These are phyloP conservation scores for Thinocorus orbignyianus DNA, from an alignment of 2,113 vertebrate species.

Conservation along the genomic window DNA sequence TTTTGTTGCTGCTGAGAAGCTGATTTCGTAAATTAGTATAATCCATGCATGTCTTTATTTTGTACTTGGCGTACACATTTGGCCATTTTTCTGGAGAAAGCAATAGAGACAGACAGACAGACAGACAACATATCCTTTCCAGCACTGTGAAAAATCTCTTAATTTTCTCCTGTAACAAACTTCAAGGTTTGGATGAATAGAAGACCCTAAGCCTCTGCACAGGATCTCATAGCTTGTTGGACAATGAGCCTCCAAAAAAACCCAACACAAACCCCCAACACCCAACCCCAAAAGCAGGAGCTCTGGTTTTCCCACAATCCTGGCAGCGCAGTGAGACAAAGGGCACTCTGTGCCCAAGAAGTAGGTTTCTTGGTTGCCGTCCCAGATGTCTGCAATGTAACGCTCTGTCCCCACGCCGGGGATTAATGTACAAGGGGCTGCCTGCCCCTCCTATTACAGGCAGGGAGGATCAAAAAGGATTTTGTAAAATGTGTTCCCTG, in stretches of 20 bases:
- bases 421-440: slow-evolving; percentile 58
- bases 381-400: slow-evolving; percentile 48
- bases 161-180: not conserved
- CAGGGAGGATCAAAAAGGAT: slow-evolving; percentile 49
- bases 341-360: slow-evolving; percentile 49
- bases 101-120: not conserved
- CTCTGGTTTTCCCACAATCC: slow-evolving; percentile 36
- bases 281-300: not conserved
- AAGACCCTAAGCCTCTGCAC: not conserved
- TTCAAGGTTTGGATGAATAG: not conserved
- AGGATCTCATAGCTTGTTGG: not conserved
- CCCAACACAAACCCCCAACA: not conserved
- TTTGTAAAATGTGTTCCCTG: slow-evolving; percentile 16
- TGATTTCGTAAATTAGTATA: not conserved
- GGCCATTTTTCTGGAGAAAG: not conserved
- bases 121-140: not conserved
- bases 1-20: not conserved
- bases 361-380: slow-evolving; percentile 60
- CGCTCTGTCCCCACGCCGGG: not conserved
- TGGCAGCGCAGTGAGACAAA: slow-evolving; percentile 47
- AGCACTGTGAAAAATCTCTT: not conserved
- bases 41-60: not conserved
- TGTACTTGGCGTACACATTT: not conserved
- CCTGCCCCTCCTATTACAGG: slow-evolving; percentile 17
- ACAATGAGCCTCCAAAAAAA: not conserved